Conservation (phyloP, 2,113 vertebrate species). For the Passer montanus region DNA sequence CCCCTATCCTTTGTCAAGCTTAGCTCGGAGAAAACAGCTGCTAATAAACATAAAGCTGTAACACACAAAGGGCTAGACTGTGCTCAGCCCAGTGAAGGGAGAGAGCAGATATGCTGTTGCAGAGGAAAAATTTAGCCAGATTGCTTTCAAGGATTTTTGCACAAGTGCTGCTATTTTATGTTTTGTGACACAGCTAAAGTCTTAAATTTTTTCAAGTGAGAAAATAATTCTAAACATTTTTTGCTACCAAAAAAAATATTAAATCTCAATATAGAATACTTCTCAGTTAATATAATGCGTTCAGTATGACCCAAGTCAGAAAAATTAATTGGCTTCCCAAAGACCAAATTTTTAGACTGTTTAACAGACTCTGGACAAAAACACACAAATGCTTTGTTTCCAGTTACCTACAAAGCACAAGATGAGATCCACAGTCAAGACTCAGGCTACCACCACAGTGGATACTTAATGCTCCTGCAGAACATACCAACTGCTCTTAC, state of each 20-base stretch:
- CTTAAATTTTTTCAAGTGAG: not conserved
- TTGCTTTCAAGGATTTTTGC: not conserved
- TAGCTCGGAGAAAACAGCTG: constrained; percentile 21
- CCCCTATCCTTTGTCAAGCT: not conserved
- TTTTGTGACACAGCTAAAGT: not conserved
- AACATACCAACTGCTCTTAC: not conserved
- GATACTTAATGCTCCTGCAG: not conserved
- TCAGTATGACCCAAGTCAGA: not conserved
- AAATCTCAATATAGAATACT: not conserved
- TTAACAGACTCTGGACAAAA: not conserved
- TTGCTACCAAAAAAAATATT: not conserved
- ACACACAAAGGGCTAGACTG: not conserved
- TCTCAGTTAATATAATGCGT: not conserved
- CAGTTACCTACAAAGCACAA: not conserved
- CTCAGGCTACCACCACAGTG: not conserved
- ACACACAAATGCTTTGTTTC: not conserved
- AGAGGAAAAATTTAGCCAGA: not conserved
- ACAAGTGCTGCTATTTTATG: not conserved
- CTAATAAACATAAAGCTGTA: constrained; percentile 21
- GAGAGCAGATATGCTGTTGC: not conserved
- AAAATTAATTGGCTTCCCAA: not conserved
- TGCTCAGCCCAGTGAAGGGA: not conserved
- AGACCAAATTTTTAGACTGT: not conserved
- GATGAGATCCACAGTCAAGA: not conserved
- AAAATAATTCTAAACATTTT: not conserved